A percentile compares a stretch with the other conserved stretches of the same genome.
Conservation (phyloP, 2,797 vertebrate species). For the Lutjanus campechanus region DNA sequence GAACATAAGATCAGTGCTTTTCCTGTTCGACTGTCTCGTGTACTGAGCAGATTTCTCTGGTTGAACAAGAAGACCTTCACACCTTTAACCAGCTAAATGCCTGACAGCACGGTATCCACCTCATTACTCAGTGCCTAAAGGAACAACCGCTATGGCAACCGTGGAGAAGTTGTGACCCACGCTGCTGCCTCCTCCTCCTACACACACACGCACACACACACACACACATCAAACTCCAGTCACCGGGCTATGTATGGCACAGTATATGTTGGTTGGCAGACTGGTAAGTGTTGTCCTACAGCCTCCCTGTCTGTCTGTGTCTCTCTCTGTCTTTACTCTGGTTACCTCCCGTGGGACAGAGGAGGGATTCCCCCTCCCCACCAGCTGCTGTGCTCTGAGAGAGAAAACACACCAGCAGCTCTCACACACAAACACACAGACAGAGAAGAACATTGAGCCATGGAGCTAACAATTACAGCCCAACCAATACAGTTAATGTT, state of each 20-base stretch:
- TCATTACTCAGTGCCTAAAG: conserved; percentile 12
- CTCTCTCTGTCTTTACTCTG: conserved; percentile 56
- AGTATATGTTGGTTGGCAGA: conserved; percentile 31
- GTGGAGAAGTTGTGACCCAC: conserved; percentile 2
- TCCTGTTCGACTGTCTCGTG: neutral
- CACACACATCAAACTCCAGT: conserved; percentile 3
- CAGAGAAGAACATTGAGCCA: conserved; percentile 12
- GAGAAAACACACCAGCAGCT: conserved; percentile 45
- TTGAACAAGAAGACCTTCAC: neutral
- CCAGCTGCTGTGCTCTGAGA: conserved; percentile 75
- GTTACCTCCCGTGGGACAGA: conserved; percentile 68
- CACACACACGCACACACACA: neutral
- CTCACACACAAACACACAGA: conserved; percentile 33
- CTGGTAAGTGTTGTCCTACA: conserved; percentile 14
- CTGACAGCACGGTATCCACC: conserved; percentile 32
- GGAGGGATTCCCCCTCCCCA: conserved; percentile 64
- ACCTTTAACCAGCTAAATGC: neutral
- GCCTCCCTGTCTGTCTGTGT: conserved; percentile 22
- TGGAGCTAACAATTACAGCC: conserved; percentile 9
- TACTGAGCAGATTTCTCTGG: neutral
- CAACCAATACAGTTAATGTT: too few relatives aligned
- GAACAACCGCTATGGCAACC: conserved; percentile 21
- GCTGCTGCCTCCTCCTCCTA: neutral
- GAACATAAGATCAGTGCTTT: neutral
- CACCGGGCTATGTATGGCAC: conserved; percentile 22